Percentiles rank a stretch among this genome's conserved stretches.
phyloP scores from a whole-genome alignment of 1,140 invertebrate species.

The Bombus haemorrhoidalis region DNA sequence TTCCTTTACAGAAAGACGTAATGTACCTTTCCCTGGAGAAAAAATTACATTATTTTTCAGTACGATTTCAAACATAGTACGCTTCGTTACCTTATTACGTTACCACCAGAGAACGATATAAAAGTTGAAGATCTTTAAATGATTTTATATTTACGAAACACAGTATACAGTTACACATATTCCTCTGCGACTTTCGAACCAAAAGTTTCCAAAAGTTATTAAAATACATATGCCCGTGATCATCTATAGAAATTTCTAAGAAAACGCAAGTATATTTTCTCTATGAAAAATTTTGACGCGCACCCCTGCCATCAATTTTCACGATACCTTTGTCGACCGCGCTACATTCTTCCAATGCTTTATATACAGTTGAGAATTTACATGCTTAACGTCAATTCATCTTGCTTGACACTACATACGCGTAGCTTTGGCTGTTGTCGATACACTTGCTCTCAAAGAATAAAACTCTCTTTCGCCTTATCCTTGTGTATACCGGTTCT shows the following conservation, averaged over 20 bases:
- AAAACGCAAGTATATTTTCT: not conserved
- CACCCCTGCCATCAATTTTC: slow-evolving; percentile 1
- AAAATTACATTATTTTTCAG: too few species aligned
- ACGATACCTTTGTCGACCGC: not conserved
- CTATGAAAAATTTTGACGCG: not conserved
- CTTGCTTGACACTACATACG: slow-evolving; percentile 20
- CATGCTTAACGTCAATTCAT: slow-evolving; percentile 22
- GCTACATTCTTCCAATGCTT: not conserved
- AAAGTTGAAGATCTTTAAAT: not conserved
- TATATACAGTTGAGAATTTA: slow-evolving; percentile 29
- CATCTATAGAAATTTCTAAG: not conserved
- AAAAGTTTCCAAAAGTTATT: not conserved
- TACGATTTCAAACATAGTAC: too few species aligned
- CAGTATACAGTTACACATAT: not conserved
- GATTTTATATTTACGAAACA: not conserved
- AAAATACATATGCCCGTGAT: not conserved
- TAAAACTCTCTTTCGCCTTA: not conserved
- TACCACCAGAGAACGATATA: not conserved
- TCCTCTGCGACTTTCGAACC: not conserved
- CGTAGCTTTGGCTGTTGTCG: not conserved
- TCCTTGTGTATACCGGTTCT: not conserved
- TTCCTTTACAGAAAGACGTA: too few species aligned
- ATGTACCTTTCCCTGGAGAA: too few species aligned
- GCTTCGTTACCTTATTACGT: not conserved
- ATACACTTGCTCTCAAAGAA: slow-evolving; percentile 21